A percentile compares a stretch with the other conserved stretches of the same genome.
Conservation (phyloP, 2,113 vertebrate species). For the Pituophis catenifer region DNA sequence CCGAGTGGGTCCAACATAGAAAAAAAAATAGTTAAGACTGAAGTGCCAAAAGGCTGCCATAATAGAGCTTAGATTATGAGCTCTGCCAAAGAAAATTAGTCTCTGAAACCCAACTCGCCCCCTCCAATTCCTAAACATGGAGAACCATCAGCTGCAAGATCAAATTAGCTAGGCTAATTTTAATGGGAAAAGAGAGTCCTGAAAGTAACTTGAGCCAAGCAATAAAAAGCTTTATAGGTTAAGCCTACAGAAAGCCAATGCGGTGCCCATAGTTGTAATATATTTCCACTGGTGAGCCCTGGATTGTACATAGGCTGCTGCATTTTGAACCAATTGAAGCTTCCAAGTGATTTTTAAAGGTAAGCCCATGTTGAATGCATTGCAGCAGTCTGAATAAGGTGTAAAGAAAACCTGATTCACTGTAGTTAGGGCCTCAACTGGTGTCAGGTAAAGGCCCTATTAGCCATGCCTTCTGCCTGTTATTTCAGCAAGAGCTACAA, state of each 20-base stretch:
- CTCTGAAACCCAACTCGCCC: neutral
- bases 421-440: neutral
- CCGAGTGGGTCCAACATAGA: neutral
- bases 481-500: neutral
- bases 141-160: neutral
- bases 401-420: neutral
- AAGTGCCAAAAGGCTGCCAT: neutral
- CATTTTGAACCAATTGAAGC: neutral
- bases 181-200: neutral
- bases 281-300: neutral
- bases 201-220: neutral
- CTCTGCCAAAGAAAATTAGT: neutral
- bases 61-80: neutral
- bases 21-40: neutral
- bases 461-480: neutral
- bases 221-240: neutral
- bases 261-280: neutral
- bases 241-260: neutral
- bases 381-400: neutral
- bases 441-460: neutral
- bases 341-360: neutral
- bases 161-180: neutral
- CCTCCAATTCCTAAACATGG: neutral
- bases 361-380: neutral
- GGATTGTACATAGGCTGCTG: neutral